These are phyloP conservation scores for Ageneiosus marmoratus DNA, from an alignment of 2,113 vertebrate genomes.

Conservation along the genomic window DNA sequence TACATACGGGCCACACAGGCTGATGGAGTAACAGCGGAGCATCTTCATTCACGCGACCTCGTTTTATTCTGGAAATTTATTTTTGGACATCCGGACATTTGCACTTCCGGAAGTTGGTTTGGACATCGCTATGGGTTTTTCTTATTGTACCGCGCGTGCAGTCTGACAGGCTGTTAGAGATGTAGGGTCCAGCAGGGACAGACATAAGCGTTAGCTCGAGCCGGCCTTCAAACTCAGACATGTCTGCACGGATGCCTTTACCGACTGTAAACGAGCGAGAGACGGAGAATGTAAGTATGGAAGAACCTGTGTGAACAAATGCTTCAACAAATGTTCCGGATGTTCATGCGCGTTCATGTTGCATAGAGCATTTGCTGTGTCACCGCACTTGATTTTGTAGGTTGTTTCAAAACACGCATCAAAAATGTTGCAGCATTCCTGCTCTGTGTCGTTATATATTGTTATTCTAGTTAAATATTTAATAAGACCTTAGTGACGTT, in stretches of 20 bases:
- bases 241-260: conserved; percentile 94
- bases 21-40: conserved; percentile 13
- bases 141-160: background rate
- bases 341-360: conserved; percentile 10
- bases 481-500: background rate
- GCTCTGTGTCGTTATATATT: background rate
- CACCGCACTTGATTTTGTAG: background rate
- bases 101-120: background rate
- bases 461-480: background rate
- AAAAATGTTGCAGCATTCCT: too few relatives aligned
- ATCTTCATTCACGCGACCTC: background rate
- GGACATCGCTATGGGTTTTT: background rate
- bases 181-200: conserved; percentile 1
- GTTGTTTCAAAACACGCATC: background rate
- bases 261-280: conserved; percentile 93
- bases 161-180: conserved; percentile 11
- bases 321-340: background rate
- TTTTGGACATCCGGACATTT: background rate
- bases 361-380: conserved; percentile 8
- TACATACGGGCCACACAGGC: background rate
- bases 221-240: conserved; percentile 75
- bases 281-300: conserved; percentile 84
- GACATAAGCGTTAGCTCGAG: background rate
- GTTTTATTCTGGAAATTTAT: background rate
- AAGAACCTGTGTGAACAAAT: background rate